Evolutionary conservation across 2,888 invertebrate species (phyloP), one percentile per base, ranked within the genome.

Genomic region (Sycophila texana): DNA sequence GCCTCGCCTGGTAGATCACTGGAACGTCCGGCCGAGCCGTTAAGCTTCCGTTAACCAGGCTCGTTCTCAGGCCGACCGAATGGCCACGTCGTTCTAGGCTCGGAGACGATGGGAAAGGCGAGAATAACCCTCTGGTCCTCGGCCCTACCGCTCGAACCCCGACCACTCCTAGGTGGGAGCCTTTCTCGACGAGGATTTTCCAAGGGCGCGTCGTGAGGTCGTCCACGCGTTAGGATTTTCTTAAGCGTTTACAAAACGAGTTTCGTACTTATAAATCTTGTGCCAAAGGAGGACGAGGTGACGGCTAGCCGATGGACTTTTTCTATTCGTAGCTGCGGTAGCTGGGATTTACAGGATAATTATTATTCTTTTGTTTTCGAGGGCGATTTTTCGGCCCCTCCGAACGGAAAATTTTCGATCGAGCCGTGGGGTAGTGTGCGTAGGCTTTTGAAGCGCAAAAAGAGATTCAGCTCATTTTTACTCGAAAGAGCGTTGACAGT

Each of bases 231-330:
- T 39, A 71, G 57, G 13, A 26, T 22, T 74, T 71, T 74, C 67
- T 47, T 79, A 72, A 60, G 71, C 57, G n/a, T 79, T 79, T 76
- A 80, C 71, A 73, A 70, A 18, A 39, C 60, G 67, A 76, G 20
- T 73, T 76, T 76, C 76, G 47, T 78, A 63, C 39, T 39, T 39
- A 47, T 12, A 10, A 63, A 20, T 73, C 55, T 73, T 80, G 79
- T 80, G 79, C 79, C 79, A 80, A 80, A 79, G 66, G 47, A n/a
- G n/a, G 55, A 72, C 71, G 53, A 57, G 60, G 30, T 22, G 39
- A 51, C 51, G 39, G 49, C n/a, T 18, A 22, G 18, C 53, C 47
- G n/a, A 12, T 53, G 10, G 30, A 63, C n/a, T 80, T 80, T 80
- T 79, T 79, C 71, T 79, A 79, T 74, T 71, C 18, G 18, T 67